Evolutionary conservation across 2,113 vertebrate genomes (phyloP).

Genomic region (Opisthocomus hoazin): DNA sequence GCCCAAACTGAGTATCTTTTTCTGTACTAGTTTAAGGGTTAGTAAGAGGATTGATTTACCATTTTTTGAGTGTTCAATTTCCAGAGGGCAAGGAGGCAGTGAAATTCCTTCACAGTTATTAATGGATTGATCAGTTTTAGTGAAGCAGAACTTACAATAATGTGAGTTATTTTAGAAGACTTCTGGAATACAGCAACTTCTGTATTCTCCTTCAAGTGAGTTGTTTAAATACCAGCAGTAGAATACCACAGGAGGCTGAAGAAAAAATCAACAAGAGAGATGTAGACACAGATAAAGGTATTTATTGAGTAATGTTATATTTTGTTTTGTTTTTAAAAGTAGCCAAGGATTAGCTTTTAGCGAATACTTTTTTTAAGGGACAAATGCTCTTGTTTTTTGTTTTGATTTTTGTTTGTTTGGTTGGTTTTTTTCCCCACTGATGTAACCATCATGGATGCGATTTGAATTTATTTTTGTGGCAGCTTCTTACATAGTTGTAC

Average conservation of each 20-base stretch:
- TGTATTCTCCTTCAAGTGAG: constrained; percentile 51
- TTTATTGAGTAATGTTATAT: neutral
- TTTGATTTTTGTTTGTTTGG: too few species aligned
- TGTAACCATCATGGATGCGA: neutral
- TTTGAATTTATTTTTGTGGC: neutral
- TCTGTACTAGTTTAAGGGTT: neutral
- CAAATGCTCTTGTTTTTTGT: neutral
- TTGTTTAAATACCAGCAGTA: constrained; percentile 3
- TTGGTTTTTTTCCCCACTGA: neutral
- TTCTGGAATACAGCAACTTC: constrained; percentile 55
- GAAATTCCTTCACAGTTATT: neutral
- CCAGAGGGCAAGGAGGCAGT: neutral
- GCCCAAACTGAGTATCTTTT: neutral
- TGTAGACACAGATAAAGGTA: neutral
- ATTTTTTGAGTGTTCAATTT: neutral
- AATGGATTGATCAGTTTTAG: neutral
- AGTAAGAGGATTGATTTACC: neutral
- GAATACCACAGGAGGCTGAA: neutral
- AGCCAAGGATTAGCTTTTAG: neutral
- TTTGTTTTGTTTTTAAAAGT: neutral
- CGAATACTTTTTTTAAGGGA: neutral
- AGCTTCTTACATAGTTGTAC: neutral
- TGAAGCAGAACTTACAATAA: neutral
- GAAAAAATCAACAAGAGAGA: neutral
- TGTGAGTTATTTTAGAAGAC: constrained; percentile 45